Conservation (phyloP, 2,113 vertebrate genomes). For the Megaleporinus macrocephalus region DNA sequence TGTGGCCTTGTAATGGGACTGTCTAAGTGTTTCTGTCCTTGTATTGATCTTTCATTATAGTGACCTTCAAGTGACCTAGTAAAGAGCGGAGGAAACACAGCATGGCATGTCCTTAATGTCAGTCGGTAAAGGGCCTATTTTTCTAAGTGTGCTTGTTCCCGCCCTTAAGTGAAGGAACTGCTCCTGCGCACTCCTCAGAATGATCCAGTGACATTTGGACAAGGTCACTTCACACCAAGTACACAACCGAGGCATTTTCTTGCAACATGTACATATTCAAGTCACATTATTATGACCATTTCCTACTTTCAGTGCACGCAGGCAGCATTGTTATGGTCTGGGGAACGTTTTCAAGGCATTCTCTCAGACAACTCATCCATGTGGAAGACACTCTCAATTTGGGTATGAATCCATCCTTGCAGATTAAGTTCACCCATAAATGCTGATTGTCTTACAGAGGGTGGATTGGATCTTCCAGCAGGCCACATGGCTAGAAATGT, state of each 20-base stretch:
- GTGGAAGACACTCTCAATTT: too few relatives aligned
- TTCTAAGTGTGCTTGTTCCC: neutral
- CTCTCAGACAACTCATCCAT: too few relatives aligned
- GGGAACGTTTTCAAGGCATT: too few relatives aligned
- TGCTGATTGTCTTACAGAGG: too few relatives aligned
- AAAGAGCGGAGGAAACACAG: neutral
- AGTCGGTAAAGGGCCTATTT: conserved; percentile 17
- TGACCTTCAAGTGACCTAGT: neutral
- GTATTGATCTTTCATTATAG: neutral
- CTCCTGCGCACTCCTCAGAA: conserved; percentile 9
- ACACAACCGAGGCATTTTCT: neutral
- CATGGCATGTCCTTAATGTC: neutral
- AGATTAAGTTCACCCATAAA: too few relatives aligned
- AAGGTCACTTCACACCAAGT: conserved; percentile 24
- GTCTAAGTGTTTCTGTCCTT: neutral
- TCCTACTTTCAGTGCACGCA: too few relatives aligned
- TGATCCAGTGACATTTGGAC: conserved; percentile 3
- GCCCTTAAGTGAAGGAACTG: neutral
- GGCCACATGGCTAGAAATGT: too few relatives aligned
- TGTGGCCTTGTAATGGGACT: neutral
- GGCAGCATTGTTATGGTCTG: too few relatives aligned
- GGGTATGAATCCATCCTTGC: too few relatives aligned
- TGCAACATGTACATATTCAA: neutral
- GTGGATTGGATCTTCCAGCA: too few relatives aligned
- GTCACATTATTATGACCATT: too few relatives aligned